Conservation (phyloP, 2,888 invertebrate genomes). For the Seladonia tumulorum region DNA sequence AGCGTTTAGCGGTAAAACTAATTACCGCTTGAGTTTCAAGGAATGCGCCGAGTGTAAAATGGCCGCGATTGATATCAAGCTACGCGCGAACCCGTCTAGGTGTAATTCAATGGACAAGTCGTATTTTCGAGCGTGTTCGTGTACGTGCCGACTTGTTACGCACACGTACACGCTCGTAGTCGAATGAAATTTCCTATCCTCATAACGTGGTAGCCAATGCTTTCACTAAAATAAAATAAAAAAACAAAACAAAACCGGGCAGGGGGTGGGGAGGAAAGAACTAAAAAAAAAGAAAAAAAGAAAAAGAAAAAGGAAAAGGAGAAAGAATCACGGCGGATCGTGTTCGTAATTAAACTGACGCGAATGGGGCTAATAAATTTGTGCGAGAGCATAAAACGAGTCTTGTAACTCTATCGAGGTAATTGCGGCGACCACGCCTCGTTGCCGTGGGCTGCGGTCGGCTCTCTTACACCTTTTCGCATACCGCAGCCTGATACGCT, state of each 20-base stretch:
- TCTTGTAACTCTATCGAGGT: constrained; percentile 82
- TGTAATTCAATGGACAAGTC: background rate
- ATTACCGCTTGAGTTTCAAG: constrained; percentile 67
- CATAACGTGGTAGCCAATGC: constrained; percentile 38
- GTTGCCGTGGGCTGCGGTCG: constrained; percentile 74
- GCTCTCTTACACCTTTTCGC: constrained; percentile 76
- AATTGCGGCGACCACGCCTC: constrained; percentile 81
- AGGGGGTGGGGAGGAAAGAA: no score
- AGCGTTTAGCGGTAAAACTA: constrained; percentile 72
- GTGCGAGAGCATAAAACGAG: constrained; percentile 79
- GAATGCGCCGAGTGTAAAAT: constrained; percentile 57
- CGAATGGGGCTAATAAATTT: constrained; percentile 82
- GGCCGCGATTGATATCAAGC: constrained; percentile 62
- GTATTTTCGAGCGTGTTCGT: background rate
- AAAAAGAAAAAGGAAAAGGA: constrained; percentile 21
- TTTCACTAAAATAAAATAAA: constrained; percentile 32
- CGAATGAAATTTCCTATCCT: constrained; percentile 39
- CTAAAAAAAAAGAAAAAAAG: background rate
- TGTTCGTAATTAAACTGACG: constrained; percentile 81
- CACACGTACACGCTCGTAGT: background rate
- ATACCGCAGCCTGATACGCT: constrained; percentile 64
- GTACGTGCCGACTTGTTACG: background rate
- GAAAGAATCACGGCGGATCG: constrained; percentile 70
- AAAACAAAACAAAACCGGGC: background rate
- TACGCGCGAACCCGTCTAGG: background rate